Conservation (phyloP, 1,140 invertebrate species). For the Drosophila melanica region DNA sequence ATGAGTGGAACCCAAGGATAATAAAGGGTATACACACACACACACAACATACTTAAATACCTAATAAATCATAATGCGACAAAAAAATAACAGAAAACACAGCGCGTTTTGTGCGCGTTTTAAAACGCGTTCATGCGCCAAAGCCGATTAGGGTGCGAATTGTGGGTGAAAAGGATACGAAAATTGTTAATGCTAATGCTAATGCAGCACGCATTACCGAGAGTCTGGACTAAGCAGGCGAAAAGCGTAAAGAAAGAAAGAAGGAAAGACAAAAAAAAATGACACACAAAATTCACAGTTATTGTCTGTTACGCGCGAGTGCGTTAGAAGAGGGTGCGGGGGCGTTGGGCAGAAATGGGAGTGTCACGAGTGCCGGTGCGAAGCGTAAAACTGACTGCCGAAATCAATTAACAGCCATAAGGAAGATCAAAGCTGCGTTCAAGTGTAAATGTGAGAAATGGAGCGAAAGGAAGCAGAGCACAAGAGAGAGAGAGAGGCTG, state of each 20-base stretch:
- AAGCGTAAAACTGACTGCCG: slow-evolving; percentile 6
- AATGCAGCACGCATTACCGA: slow-evolving; percentile 32
- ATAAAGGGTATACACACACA: slow-evolving; percentile 7
- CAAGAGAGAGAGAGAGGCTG: slow-evolving; percentile 5
- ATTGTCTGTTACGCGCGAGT: slow-evolving; percentile 48
- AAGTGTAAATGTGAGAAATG: slow-evolving; percentile 46
- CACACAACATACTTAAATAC: slow-evolving; percentile 10
- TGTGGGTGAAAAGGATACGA: slow-evolving; percentile 40
- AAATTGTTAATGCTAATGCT: slow-evolving; percentile 28
- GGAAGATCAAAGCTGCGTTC: slow-evolving; percentile 59
- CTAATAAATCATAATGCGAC: slow-evolving; percentile 43
- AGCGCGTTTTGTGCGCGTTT: slow-evolving; percentile 28
- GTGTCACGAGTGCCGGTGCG: slow-evolving; percentile 1
- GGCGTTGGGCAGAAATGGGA: slow-evolving; percentile 9
- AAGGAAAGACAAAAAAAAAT: slow-evolving; percentile 16
- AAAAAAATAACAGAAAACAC: not conserved
- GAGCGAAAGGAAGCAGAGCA: not conserved
- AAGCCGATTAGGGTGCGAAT: slow-evolving; percentile 47
- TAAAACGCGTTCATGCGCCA: slow-evolving; percentile 31
- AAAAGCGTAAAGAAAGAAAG: slow-evolving; percentile 28
- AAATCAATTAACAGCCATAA: slow-evolving; percentile 60
- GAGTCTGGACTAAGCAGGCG: not conserved
- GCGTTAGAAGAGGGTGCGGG: slow-evolving; percentile 10
- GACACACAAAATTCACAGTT: slow-evolving; percentile 44
- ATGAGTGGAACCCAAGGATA: slow-evolving; percentile 31